Evolutionary conservation across 2,888 invertebrate species (phyloP), one percentile per base, ranked within the genome.

Genomic region (Trimorus sp.): DNA sequence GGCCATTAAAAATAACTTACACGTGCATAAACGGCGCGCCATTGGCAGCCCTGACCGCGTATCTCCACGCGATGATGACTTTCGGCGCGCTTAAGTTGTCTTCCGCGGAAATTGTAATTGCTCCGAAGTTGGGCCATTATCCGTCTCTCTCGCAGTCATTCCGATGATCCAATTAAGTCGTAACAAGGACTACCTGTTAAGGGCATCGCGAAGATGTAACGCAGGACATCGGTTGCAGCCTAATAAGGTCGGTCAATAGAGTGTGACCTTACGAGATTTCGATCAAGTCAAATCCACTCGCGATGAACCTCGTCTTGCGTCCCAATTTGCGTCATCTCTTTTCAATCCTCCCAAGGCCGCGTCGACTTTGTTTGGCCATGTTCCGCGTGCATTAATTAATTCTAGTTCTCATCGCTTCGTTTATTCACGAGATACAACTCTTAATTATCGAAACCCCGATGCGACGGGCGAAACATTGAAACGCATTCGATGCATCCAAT

Each of bases 1-100:
- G 12, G 16, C 59, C 51, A 66, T 80, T 80, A 80, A 76, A 80
- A 80, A 80, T 79, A 59, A 80, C 71, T 69, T 65, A 65, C 70
- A 65, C 36, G 59, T 51, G 60, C 65, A 68, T 79, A 65, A 79
- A 71, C 69, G n/a, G 62, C 53, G 51, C 62, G 8, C 63, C 69
- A 58, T 74, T 51, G 51, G 58, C 59, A 16, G 63, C 26, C 58
- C 45, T 51, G 56, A 74, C 26, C 56, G 26, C 53, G 54, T 68
- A 60, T 51, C 59, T 36, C 26, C 9, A 42, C 12, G 51, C 54
- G 51, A 59, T 48, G 69, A 65, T 65, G 69, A 51, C 53, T 54
- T 60, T 60, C 37, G 7, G n/a, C 36, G 51, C n/a, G 12, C 38
- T 63, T 42, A 79, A 79, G 37, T 80, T 75, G 60, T 60, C 70